phyloP scores from a whole-genome alignment of 2,888 invertebrate species.

The Thymelicus lineola region DNA sequence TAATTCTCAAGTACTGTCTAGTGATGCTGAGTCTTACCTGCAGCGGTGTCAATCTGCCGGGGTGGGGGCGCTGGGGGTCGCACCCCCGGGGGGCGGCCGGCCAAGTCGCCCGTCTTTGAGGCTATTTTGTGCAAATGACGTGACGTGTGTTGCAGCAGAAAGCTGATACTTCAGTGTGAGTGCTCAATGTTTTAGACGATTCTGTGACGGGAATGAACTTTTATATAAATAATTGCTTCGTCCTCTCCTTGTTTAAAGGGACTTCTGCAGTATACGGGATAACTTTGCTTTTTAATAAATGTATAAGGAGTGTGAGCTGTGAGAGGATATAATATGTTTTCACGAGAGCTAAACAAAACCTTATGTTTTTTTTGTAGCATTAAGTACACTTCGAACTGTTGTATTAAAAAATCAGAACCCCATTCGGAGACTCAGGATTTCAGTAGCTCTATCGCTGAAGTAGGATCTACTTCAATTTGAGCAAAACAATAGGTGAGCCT shows the following conservation, averaged over 20 bases:
- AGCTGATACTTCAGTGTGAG: constrained; percentile 24
- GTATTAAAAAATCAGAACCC: too few relatives aligned
- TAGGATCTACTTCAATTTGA: too few relatives aligned
- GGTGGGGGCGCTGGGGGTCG: constrained; percentile 46
- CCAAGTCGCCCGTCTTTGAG: constrained; percentile 68
- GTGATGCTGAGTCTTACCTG: constrained; percentile 36
- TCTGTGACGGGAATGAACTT: constrained; percentile 11
- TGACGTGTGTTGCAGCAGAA: constrained; percentile 50
- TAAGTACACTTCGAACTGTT: too few relatives aligned
- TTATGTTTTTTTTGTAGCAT: too few relatives aligned
- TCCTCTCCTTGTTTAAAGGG: background rate
- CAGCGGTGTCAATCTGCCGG: constrained; percentile 35
- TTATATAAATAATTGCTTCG: background rate
- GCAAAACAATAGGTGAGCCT: too few relatives aligned
- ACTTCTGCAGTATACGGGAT: background rate
- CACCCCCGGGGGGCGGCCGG: constrained; percentile 40
- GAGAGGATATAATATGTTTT: too few relatives aligned
- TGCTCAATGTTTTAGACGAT: constrained; percentile 17
- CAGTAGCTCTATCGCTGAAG: too few relatives aligned
- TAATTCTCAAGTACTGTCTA: constrained; percentile 32
- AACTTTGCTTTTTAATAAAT: background rate
- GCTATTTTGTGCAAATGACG: constrained; percentile 81
- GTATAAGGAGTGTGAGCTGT: too few relatives aligned
- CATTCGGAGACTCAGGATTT: too few relatives aligned
- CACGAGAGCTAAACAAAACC: too few relatives aligned